Conservation (phyloP, 2,888 invertebrate species). For the Monochamus alternatus region DNA sequence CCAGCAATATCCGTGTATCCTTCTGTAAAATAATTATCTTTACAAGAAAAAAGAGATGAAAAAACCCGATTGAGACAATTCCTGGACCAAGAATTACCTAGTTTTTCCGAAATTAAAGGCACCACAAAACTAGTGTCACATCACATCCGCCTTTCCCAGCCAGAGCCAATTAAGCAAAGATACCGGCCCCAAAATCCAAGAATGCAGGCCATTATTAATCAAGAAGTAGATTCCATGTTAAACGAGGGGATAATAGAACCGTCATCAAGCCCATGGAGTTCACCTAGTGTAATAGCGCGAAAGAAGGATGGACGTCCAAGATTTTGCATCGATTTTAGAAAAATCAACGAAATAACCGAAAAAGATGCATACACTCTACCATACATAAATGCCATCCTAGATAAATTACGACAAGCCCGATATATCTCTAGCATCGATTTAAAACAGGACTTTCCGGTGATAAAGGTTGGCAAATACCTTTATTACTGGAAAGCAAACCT, state of each 20-base stretch:
- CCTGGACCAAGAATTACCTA: not conserved
- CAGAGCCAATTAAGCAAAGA: conserved; percentile 40
- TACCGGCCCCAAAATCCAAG: conserved; percentile 35
- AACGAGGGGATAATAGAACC: conserved; percentile 41
- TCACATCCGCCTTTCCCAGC: not conserved
- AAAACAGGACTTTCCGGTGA: no score
- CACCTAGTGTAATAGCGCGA: conserved; percentile 35
- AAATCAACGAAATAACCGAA: conserved; percentile 36
- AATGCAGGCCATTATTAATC: conserved; percentile 40
- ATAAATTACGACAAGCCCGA: conserved; percentile 39
- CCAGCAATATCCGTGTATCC: no score
- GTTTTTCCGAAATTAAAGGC: not conserved
- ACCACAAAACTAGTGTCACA: not conserved
- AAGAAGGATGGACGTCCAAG: conserved; percentile 42
- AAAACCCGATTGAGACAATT: not conserved
- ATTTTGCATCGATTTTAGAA: conserved; percentile 44
- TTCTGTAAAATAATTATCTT: no score
- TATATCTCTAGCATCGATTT: no score
- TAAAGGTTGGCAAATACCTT: conserved; percentile 59
- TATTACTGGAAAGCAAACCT: conserved; percentile 37
- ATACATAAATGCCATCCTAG: conserved; percentile 49
- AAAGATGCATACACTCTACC: conserved; percentile 56
- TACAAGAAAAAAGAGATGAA: no score
- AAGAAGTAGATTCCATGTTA: conserved; percentile 44
- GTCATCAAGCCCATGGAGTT: conserved; percentile 43